Percentiles rank a stretch among this genome's conserved stretches.
phyloP scores from a whole-genome alignment of 1,140 invertebrate species.

The Phocides pigmalion region DNA sequence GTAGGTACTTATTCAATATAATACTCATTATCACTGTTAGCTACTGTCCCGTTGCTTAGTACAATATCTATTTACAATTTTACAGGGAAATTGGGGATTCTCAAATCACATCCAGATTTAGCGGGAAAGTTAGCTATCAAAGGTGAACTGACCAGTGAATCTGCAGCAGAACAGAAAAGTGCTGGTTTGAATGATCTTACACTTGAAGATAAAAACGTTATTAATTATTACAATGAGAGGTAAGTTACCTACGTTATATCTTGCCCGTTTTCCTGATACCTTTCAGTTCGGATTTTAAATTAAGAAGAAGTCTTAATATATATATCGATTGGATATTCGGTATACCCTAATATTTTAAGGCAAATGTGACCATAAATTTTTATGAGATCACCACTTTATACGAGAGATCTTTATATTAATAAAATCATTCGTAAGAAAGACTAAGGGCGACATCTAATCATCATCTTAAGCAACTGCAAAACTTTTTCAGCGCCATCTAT shows the following conservation, averaged over 20 bases:
- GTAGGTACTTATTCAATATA: too few species aligned
- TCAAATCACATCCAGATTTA: slow-evolving; percentile 87
- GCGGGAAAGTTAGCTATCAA: slow-evolving; percentile 85
- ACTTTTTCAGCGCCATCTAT: neutral
- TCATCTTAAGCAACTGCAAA: neutral
- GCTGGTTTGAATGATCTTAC: slow-evolving; percentile 85
- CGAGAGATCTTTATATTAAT: too few species aligned
- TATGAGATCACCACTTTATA: too few species aligned
- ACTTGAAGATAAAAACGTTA: slow-evolving; percentile 77
- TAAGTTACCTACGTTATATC: too few species aligned
- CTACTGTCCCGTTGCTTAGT: too few species aligned
- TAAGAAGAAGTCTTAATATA: too few species aligned
- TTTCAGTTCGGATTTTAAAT: too few species aligned
- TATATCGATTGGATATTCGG: too few species aligned
- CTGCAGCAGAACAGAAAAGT: slow-evolving; percentile 84
- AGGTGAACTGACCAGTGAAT: slow-evolving; percentile 85
- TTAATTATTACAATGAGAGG: slow-evolving; percentile 84
- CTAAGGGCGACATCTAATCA: neutral
- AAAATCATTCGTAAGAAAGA: too few species aligned
- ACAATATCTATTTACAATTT: slow-evolving; percentile 38
- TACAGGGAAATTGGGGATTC: slow-evolving; percentile 84
- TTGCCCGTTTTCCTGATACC: too few species aligned
- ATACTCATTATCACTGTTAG: neutral
- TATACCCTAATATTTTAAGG: too few species aligned
- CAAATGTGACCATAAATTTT: too few species aligned